Conservation (phyloP, 2,113 vertebrate species). For the Paracanthobrama guichenoti region DNA sequence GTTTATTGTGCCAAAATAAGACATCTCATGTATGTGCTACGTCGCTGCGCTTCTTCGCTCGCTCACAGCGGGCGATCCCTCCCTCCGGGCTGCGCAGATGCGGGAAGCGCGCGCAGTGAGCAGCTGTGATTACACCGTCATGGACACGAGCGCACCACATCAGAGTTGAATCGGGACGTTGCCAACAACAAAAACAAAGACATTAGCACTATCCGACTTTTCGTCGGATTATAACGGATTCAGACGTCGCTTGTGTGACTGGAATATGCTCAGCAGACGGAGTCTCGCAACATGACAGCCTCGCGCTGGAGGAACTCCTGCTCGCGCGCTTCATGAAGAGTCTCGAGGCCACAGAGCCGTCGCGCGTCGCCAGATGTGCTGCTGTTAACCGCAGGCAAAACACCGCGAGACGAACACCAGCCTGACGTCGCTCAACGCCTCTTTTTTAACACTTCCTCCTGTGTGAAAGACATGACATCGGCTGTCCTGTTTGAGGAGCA, state of each 20-base stretch:
- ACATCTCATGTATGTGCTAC: not conserved
- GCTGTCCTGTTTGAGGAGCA: not conserved
- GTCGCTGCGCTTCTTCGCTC: not conserved
- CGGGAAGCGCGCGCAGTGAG: constrained; percentile 53
- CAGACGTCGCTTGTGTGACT: not conserved
- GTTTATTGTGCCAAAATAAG: not conserved
- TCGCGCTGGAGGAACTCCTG: constrained; percentile 50
- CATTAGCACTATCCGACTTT: constrained; percentile 1
- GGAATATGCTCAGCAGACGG: constrained; percentile 28
- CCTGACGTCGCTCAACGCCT: not conserved
- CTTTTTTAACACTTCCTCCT: not conserved
- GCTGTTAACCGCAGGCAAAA: constrained; percentile 40
- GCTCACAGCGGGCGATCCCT: constrained; percentile 36
- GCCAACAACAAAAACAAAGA: constrained; percentile 46
- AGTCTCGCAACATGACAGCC: constrained; percentile 63
- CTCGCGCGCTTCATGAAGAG: constrained; percentile 65
- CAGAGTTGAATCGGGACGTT: constrained; percentile 42
- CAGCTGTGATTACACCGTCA: constrained; percentile 57
- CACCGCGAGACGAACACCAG: constrained; percentile 1
- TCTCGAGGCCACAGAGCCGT: constrained; percentile 73
- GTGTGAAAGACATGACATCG: constrained; percentile 21
- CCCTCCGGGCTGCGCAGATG: constrained; percentile 53
- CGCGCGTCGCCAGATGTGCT: constrained; percentile 59
- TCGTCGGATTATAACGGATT: constrained; percentile 17
- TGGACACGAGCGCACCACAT: constrained; percentile 43